phyloP scores from a whole-genome alignment of 2,888 invertebrate species.

The Caenorhabditis sulstoni region DNA sequence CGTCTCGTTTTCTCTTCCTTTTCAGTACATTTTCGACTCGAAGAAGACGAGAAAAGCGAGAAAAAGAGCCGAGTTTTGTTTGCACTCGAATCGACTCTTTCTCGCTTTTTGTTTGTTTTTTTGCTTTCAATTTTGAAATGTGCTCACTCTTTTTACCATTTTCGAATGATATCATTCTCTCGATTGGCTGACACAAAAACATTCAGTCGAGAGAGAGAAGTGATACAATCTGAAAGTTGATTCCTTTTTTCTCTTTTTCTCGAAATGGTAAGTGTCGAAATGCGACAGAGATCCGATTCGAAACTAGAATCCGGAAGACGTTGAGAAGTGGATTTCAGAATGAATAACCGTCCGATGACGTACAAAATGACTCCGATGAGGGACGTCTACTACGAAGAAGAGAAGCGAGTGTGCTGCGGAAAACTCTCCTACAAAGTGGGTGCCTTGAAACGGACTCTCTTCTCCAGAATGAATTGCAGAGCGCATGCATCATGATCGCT shows the following conservation, averaged over 20 bases:
- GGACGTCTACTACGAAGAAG: constrained; percentile 62
- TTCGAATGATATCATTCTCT: constrained; percentile 21
- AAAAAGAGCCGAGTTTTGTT: constrained; percentile 24
- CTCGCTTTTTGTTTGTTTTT: constrained; percentile 27
- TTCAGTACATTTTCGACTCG: too few species aligned
- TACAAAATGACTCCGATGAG: constrained; percentile 55
- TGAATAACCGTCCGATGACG: constrained; percentile 49
- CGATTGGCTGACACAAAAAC: too few species aligned
- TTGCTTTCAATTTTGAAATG: not conserved
- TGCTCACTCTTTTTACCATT: constrained; percentile 1
- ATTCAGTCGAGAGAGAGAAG: too few species aligned
- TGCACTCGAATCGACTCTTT: constrained; percentile 27
- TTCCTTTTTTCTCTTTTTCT: too few species aligned
- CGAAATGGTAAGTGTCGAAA: not conserved
- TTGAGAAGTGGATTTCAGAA: constrained; percentile 49
- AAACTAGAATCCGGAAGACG: too few species aligned
- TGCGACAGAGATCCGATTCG: too few species aligned
- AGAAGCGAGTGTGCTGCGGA: constrained; percentile 56
- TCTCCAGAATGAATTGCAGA: constrained; percentile 55
- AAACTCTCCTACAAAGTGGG: constrained; percentile 55
- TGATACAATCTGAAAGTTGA: too few species aligned
- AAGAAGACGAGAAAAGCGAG: too few species aligned
- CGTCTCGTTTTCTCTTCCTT: too few species aligned
- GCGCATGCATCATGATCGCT: constrained; percentile 59
- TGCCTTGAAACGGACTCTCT: too few species aligned